Evolutionary conservation across 2,888 invertebrate genomes (phyloP).

Genomic region (Seladonia tumulorum): DNA sequence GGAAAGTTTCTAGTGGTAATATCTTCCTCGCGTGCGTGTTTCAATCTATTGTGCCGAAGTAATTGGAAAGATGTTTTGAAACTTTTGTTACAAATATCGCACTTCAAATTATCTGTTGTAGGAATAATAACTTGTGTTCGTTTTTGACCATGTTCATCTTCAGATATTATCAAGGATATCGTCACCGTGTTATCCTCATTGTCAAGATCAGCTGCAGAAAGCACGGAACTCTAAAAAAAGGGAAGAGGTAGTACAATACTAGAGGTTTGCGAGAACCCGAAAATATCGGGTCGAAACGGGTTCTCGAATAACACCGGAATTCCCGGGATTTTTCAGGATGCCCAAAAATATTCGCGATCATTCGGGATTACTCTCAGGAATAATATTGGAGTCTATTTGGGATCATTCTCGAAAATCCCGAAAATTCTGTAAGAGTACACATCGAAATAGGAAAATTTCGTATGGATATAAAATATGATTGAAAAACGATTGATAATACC

Average conservation of each 20-base stretch:
- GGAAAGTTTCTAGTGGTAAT: slow-evolving; percentile 82
- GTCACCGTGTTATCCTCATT: slow-evolving; percentile 83
- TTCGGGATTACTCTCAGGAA: too few species aligned
- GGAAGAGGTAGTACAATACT: neutral
- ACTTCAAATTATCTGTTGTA: slow-evolving; percentile 82
- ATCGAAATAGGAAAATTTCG: neutral
- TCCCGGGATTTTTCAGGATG: too few species aligned
- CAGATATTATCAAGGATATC: slow-evolving; percentile 83
- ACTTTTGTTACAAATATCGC: slow-evolving; percentile 85
- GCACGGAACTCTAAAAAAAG: slow-evolving; percentile 64
- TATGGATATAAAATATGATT: neutral
- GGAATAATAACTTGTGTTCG: slow-evolving; percentile 84
- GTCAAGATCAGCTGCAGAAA: slow-evolving; percentile 75
- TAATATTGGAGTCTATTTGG: too few species aligned
- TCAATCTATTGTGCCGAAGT: slow-evolving; percentile 81
- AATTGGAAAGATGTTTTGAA: slow-evolving; percentile 84
- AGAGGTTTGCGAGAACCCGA: neutral
- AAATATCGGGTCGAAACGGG: neutral
- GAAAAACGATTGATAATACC: slow-evolving; percentile 53
- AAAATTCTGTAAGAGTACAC: slow-evolving; percentile 4
- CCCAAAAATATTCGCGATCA: too few species aligned
- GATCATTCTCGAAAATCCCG: too few species aligned
- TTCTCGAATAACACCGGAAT: too few species aligned
- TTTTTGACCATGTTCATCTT: slow-evolving; percentile 84
- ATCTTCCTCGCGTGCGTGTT: slow-evolving; percentile 83